Percentiles rank a stretch among this genome's conserved stretches.
Evolutionary conservation across 2,797 vertebrate genomes (phyloP).

Genomic region (Parauchenoglanis punctatus): DNA sequence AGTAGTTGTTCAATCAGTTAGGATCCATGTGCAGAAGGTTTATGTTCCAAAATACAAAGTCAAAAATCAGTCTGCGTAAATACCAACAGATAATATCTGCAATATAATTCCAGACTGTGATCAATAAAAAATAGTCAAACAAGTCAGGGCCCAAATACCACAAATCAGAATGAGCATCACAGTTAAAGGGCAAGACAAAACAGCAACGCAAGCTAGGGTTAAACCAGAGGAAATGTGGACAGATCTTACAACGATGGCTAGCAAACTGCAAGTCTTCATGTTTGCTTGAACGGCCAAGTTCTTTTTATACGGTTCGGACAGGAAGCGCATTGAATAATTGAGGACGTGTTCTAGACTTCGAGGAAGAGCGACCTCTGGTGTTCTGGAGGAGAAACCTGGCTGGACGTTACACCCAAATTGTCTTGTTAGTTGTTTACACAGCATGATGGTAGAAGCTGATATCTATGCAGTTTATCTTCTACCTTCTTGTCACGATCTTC

Average conservation of each 20-base stretch:
- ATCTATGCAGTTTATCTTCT: too few relatives aligned
- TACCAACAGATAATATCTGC: background rate
- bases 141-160: background rate
- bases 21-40: background rate
- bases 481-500: too few relatives aligned
- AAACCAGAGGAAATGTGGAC: background rate
- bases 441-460: background rate
- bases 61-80: background rate
- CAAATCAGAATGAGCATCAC: background rate
- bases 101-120: background rate
- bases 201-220: background rate
- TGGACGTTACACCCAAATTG: background rate
- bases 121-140: background rate
- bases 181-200: background rate
- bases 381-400: background rate
- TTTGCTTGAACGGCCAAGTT: background rate
- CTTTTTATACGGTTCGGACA: background rate
- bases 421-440: background rate
- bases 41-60: background rate
- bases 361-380: background rate
- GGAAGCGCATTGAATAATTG: background rate
- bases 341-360: background rate
- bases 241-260: background rate
- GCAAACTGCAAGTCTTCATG: background rate
- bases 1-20: background rate